phyloP scores from a whole-genome alignment of 64 coral and sea anemone species.

The Exaiptasia diaphana region DNA sequence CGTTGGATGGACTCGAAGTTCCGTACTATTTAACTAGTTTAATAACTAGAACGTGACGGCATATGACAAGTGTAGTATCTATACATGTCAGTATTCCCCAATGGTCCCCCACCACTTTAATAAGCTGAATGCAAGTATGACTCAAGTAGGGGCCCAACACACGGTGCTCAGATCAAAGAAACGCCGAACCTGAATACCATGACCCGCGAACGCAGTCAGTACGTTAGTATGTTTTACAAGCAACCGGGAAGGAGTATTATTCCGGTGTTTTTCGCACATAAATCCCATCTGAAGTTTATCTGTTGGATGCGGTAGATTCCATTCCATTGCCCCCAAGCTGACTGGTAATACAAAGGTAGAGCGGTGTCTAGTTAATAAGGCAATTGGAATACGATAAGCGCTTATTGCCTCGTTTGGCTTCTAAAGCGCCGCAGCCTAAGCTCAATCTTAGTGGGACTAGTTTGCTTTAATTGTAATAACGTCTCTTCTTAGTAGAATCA shows the following conservation, averaged over 20 bases:
- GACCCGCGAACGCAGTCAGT: too few relatives aligned
- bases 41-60: constrained; percentile 2
- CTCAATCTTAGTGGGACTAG: constrained; percentile 4
- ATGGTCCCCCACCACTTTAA: too few relatives aligned
- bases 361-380: constrained; percentile 1
- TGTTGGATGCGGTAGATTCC: neutral
- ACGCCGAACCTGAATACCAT: too few relatives aligned
- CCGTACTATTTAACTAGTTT: constrained; percentile 1
- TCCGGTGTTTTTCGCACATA: too few relatives aligned
- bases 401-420: constrained; percentile 18
- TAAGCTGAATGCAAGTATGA: neutral
- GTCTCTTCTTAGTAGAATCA: neutral
- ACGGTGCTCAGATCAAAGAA: neutral
- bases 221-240: too few relatives aligned
- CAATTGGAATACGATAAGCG: neutral
- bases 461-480: constrained; percentile 16
- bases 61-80: too few relatives aligned
- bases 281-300: neutral
- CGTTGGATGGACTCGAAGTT: neutral
- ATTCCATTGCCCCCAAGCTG: constrained; percentile 2
- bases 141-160: neutral
- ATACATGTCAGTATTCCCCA: too few relatives aligned
- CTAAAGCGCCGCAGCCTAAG: constrained; percentile 4
- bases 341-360: constrained; percentile 13
- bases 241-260: neutral